phyloP scores from a whole-genome alignment of 2,113 vertebrate species.

The Myotis lucifugus region DNA sequence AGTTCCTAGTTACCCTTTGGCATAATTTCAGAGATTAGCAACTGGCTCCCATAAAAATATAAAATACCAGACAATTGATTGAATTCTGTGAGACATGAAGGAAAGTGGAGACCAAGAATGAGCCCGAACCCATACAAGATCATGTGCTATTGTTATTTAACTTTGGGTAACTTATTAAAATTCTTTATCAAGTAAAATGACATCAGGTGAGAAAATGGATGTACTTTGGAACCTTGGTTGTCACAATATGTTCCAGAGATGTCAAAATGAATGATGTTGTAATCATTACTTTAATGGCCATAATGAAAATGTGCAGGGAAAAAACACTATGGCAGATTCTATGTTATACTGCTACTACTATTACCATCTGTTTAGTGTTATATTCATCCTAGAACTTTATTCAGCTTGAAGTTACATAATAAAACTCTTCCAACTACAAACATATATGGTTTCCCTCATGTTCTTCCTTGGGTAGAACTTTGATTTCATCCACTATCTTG shows the following conservation, averaged over 20 bases:
- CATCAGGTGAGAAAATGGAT: conserved; percentile 66
- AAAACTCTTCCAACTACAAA: not conserved
- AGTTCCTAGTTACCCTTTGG: conserved; percentile 72
- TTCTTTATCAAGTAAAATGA: conserved; percentile 72
- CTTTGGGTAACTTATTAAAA: conserved; percentile 76
- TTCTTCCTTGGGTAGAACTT: conserved; percentile 1
- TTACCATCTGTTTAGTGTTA: not conserved
- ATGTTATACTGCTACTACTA: not conserved
- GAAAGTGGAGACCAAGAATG: conserved; percentile 75
- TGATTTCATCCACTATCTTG: conserved; percentile 17
- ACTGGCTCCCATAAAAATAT: conserved; percentile 55
- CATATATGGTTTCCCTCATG: not conserved
- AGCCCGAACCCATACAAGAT: conserved; percentile 70
- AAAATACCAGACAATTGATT: conserved; percentile 77
- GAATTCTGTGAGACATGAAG: conserved; percentile 73
- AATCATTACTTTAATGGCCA: conserved; percentile 35
- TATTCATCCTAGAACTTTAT: not conserved
- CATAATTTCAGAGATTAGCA: conserved; percentile 65
- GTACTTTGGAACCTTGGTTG: conserved; percentile 50
- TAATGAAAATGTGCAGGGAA: conserved; percentile 67
- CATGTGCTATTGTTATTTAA: conserved; percentile 76
- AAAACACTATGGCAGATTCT: conserved; percentile 39
- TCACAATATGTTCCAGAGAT: conserved; percentile 56
- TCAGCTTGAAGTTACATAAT: not conserved
- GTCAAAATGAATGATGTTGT: conserved; percentile 54